phyloP scores from a whole-genome alignment of 2,888 invertebrate genomes.

The Punctoribates punctum region DNA sequence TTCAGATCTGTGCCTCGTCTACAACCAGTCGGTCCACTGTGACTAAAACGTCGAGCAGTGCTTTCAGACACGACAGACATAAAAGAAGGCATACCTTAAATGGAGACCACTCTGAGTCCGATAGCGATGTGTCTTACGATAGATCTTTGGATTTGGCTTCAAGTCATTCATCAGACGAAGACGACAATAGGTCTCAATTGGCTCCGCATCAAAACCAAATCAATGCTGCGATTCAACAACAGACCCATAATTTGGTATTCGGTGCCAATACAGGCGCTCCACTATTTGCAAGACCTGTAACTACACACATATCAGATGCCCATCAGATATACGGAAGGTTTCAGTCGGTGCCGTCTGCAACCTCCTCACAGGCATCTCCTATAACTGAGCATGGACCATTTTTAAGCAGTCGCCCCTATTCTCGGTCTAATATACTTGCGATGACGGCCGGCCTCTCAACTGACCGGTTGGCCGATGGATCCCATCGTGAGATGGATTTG shows the following conservation, averaged over 20 bases:
- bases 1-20: conserved; percentile 63
- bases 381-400: conserved; percentile 32
- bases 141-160: conserved; percentile 76
- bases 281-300: not conserved
- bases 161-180: conserved; percentile 90
- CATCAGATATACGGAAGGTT: not conserved
- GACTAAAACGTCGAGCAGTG: conserved; percentile 88
- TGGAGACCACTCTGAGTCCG: conserved; percentile 18
- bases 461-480: not conserved
- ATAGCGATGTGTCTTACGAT: conserved; percentile 58
- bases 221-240: conserved; percentile 39
- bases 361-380: conserved; percentile 1
- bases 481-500: not conserved
- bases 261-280: not conserved
- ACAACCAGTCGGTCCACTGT: conserved; percentile 84
- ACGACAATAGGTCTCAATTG: conserved; percentile 54
- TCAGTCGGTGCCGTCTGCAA: not conserved
- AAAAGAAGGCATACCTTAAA: not conserved
- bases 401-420: conserved; percentile 31
- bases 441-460: conserved; percentile 41
- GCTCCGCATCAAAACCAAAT: conserved; percentile 42
- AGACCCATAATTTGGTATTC: not conserved
- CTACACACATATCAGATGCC: not conserved
- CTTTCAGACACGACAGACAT: conserved; percentile 62
- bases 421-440: conserved; percentile 42